These are phyloP conservation scores for Herminia tarsipennalis DNA, from an alignment of 2,888 invertebrate genomes.

Conservation along the genomic window DNA sequence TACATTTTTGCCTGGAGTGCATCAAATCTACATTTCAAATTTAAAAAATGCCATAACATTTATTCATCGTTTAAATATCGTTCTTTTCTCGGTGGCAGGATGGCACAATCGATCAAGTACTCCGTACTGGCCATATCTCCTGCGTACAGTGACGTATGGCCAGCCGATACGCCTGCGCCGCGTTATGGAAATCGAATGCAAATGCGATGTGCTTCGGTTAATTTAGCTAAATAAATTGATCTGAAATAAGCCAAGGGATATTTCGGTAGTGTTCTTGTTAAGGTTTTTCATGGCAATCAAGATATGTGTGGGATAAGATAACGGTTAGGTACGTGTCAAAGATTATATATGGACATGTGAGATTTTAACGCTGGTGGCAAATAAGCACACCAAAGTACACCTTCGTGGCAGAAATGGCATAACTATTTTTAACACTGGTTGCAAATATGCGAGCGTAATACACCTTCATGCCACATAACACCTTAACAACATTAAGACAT, in stretches of 20 bases:
- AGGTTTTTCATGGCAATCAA: conserved; percentile 51
- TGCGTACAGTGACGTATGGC: conserved; percentile 78
- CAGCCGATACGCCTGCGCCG: conserved; percentile 71
- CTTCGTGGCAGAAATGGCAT: too few species aligned
- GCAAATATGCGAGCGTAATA: too few species aligned
- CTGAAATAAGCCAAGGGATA: conserved; percentile 62
- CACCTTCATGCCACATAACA: too few species aligned
- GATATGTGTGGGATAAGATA: conserved; percentile 36
- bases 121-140: conserved; percentile 61
- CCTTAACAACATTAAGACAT: too few species aligned
- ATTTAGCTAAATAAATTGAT: conserved; percentile 83
- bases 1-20: too few species aligned
- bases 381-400: too few species aligned
- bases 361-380: too few species aligned
- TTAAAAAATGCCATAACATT: too few species aligned
- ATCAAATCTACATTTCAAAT: too few species aligned
- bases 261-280: conserved; percentile 71
- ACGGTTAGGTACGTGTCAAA: too few species aligned
- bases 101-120: conserved; percentile 63
- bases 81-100: conserved; percentile 52
- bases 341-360: neutral
- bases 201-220: conserved; percentile 78
- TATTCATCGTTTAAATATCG: conserved; percentile 39
- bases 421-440: too few species aligned
- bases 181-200: conserved; percentile 84